phyloP scores from a whole-genome alignment of 23 tunicate genomes.

The Ciona savignyi region DNA sequence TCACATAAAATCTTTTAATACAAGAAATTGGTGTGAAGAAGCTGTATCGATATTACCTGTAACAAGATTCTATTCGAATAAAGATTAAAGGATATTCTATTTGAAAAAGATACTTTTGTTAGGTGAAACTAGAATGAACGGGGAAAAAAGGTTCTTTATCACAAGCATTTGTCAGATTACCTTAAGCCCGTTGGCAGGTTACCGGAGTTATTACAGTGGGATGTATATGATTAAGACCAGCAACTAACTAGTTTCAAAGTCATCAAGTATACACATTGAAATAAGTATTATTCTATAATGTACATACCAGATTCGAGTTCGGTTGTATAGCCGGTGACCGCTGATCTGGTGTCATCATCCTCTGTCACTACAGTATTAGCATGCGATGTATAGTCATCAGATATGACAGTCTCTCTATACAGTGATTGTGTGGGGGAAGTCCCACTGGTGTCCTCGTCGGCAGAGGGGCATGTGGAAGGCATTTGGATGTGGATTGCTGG shows the following conservation, averaged over 20 bases:
- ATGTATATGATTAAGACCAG: too few species aligned
- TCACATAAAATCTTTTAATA: too few species aligned
- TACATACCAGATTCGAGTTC: constrained; percentile 51
- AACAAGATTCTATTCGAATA: too few species aligned
- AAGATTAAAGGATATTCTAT: too few species aligned
- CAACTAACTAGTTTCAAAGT: not conserved
- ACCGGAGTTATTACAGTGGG: too few species aligned
- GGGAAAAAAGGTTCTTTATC: too few species aligned
- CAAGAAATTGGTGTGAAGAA: too few species aligned
- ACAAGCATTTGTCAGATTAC: too few species aligned
- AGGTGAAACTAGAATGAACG: too few species aligned
- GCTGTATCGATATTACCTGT: too few species aligned
- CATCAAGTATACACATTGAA: not conserved
- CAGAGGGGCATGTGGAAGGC: not conserved
- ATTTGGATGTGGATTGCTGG: not conserved
- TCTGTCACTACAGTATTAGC: constrained; percentile 26
- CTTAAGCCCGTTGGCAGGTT: too few species aligned
- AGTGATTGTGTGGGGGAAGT: not conserved
- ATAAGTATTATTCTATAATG: not conserved
- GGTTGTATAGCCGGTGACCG: constrained; percentile 45
- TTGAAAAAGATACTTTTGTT: too few species aligned
- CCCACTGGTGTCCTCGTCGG: not conserved
- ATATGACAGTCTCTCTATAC: not conserved
- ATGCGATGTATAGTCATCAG: constrained; percentile 20
- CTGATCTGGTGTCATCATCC: constrained; percentile 49